phyloP scores from a whole-genome alignment of 2,888 invertebrate species.

The Xestia sexstrigata region DNA sequence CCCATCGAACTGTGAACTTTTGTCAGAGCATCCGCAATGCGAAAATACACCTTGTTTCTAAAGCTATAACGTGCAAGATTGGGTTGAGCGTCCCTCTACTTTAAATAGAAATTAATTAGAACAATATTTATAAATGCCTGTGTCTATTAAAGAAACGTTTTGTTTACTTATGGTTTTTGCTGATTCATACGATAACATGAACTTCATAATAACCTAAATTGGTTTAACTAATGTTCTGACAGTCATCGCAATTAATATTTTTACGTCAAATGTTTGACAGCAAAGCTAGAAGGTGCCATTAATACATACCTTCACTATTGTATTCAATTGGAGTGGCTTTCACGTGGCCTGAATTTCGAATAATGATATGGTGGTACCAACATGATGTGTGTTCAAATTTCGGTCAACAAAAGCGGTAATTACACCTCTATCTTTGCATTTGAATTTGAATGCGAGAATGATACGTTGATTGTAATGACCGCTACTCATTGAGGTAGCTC shows the following conservation, averaged over 20 bases:
- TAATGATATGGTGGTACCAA: constrained; percentile 63
- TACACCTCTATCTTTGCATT: constrained; percentile 37
- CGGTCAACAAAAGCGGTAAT: constrained; percentile 48
- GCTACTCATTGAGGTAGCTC: constrained; percentile 6
- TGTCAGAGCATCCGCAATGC: constrained; percentile 40
- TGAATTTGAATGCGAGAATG: constrained; percentile 26
- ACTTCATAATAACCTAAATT: constrained; percentile 30
- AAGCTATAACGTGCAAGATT: constrained; percentile 7
- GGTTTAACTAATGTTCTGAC: constrained; percentile 50
- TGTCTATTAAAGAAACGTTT: constrained; percentile 39
- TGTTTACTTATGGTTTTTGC: constrained; percentile 49
- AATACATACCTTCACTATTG: constrained; percentile 60
- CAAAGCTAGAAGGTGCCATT: constrained; percentile 26
- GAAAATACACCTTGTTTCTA: constrained; percentile 26
- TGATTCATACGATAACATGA: constrained; percentile 42
- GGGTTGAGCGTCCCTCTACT: background rate
- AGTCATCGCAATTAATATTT: constrained; percentile 46
- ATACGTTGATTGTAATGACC: constrained; percentile 28
- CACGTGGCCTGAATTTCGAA: constrained; percentile 66
- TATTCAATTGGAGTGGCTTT: constrained; percentile 70
- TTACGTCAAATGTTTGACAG: constrained; percentile 38
- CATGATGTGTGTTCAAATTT: constrained; percentile 59
- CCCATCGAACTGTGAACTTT: constrained; percentile 70
- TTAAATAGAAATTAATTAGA: constrained; percentile 50
- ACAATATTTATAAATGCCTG: constrained; percentile 36